Conservation (phyloP, 2,113 vertebrate genomes). For the Spea bombifrons region DNA sequence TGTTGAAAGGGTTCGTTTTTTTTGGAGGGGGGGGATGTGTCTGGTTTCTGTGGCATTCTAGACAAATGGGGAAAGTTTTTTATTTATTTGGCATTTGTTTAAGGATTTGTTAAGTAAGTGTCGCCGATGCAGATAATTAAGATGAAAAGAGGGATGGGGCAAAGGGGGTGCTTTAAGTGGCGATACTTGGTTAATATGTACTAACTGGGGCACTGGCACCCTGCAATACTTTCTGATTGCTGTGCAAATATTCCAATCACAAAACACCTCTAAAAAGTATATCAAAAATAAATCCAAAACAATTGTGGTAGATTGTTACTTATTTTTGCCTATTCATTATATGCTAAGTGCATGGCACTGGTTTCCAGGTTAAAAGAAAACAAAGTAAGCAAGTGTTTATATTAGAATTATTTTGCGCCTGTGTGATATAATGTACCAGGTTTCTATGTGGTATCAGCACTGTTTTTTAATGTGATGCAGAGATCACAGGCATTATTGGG, state of each 20-base stretch:
- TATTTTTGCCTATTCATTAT: conserved; percentile 42
- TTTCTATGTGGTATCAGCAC: conserved; percentile 33
- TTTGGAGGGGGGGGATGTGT: conserved; percentile 12
- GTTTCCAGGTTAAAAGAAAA: conserved; percentile 40
- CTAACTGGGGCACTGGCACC: conserved; percentile 44
- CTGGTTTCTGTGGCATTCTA: conserved; percentile 39
- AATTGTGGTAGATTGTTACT: conserved; percentile 14
- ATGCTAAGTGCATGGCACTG: conserved; percentile 41
- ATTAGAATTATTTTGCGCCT: neutral
- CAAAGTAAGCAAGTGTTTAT: conserved; percentile 9
- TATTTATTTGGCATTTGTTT: conserved; percentile 19
- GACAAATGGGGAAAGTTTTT: conserved; percentile 56
- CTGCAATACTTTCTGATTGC: conserved; percentile 63
- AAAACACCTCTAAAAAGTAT: conserved; percentile 52
- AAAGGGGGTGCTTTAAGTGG: neutral
- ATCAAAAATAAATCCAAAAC: conserved; percentile 39
- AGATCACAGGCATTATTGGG: conserved; percentile 18
- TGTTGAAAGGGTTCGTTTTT: conserved; percentile 32
- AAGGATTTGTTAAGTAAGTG: conserved; percentile 36
- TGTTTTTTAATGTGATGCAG: conserved; percentile 41
- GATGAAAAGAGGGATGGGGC: neutral
- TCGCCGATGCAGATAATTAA: conserved; percentile 30
- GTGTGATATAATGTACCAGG: conserved; percentile 6
- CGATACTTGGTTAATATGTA: conserved; percentile 42
- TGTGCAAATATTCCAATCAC: conserved; percentile 54